Conservation (phyloP, 2,113 vertebrate genomes). For the Pelecanus crispus region DNA sequence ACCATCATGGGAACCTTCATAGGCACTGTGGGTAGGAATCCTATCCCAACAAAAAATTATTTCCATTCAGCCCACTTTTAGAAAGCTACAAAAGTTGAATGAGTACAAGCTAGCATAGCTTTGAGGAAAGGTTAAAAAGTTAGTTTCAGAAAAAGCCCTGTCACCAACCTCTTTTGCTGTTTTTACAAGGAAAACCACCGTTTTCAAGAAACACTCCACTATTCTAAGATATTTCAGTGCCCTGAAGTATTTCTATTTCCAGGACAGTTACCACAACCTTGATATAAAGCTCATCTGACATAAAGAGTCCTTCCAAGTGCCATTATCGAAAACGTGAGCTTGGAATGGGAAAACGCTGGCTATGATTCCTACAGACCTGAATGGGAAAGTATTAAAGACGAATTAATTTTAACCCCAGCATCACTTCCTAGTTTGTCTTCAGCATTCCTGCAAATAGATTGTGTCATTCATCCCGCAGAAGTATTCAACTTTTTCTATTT, state of each 20-base stretch:
- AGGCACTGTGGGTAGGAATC: accelerated
- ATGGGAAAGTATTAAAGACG: background rate
- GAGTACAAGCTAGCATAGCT: background rate
- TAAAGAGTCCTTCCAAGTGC: background rate
- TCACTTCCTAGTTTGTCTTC: background rate
- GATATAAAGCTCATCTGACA: background rate
- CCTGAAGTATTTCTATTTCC: background rate
- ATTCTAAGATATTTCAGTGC: background rate
- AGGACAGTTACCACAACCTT: background rate
- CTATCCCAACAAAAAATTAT: background rate
- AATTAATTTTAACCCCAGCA: background rate
- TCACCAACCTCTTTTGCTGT: background rate
- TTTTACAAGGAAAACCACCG: background rate
- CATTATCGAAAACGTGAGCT: background rate
- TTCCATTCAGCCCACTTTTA: background rate
- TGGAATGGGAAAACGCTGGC: background rate
- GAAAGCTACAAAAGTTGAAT: background rate
- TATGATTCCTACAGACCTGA: background rate
- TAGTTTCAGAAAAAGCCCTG: background rate
- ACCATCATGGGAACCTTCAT: accelerated
- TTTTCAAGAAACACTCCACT: background rate
- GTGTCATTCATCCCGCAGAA: background rate
- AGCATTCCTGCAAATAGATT: background rate
- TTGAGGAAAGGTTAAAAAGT: background rate
- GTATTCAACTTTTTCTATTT: background rate